Conservation (phyloP, 2,113 vertebrate genomes). For the Oncorhynchus masou region DNA sequence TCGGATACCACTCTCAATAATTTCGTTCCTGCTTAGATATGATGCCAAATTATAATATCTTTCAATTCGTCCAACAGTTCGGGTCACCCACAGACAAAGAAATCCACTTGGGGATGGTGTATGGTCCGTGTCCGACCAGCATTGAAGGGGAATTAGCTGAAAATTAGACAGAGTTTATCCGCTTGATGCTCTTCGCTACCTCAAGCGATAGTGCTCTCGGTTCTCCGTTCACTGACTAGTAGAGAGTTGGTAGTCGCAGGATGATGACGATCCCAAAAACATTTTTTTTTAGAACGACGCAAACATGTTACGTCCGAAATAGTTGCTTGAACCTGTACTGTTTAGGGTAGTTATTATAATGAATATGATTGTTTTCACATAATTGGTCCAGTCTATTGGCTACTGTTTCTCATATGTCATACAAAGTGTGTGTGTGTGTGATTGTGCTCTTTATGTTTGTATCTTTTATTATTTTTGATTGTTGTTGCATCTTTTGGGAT, state of each 20-base stretch:
- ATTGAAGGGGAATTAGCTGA: background rate
- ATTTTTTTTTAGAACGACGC: conserved; percentile 15
- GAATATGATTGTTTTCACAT: background rate
- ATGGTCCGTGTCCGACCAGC: background rate
- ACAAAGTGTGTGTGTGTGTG: background rate
- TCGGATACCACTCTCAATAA: conserved; percentile 4
- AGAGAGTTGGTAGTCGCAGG: conserved; percentile 53
- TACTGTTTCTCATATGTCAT: background rate
- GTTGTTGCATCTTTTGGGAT: too few species aligned
- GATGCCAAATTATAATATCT: background rate
- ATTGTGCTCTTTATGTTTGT: background rate
- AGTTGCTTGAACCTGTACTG: background rate
- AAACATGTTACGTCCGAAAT: conserved; percentile 20
- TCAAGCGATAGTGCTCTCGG: background rate
- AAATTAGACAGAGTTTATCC: background rate
- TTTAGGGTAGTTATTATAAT: background rate
- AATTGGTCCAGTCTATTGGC: too few species aligned
- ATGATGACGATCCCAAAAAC: too few species aligned
- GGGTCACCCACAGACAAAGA: background rate
- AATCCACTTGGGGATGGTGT: background rate
- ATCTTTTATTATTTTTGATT: too few species aligned
- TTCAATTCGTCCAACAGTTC: background rate
- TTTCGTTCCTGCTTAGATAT: conserved; percentile 3
- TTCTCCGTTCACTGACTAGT: conserved; percentile 31
- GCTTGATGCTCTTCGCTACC: conserved; percentile 6